Base-by-base conservation (phyloP, 2,113 vertebrate genomes). In the Chlamydotis undulata region DNA sequence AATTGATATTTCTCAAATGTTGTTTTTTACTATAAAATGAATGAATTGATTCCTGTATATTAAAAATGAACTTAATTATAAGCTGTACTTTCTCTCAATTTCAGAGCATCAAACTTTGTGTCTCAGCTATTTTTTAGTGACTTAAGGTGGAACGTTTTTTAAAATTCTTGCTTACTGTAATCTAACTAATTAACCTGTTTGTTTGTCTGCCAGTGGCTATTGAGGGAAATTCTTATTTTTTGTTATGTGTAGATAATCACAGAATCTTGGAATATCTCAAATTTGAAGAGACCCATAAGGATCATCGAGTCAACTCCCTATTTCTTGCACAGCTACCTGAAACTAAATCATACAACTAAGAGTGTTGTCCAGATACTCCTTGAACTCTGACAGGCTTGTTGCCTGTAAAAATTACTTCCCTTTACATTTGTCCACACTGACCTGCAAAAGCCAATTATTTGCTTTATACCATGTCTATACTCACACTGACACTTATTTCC, bases 321-420 rank as follows among this genome's bases (percentile, higher is more conserved):
- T 12, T 73, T 4, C 8, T 68, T 2, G 2, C 11, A 24, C 6
- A 6, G 35, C 14, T 56, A 18, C 13, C 50, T 31, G 56, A 67
- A 78, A 60, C 6, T 29, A 47, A 41, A 47, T 25, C n/a, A 37
- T 33, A 50, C 15, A 25, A 19, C 7, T 49, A n/a, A 76, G 13
- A 31, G 10, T 1, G 1, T 7, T 5, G 2, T 35, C 6, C n/a
- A 77, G 14, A 25, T 49, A 11, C 7, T 76, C 4, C 37, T 33
- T 73, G 59, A 87, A 23, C 3, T 31, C 59, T 29, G 15, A 22
- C 7, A 47, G 15, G 3, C 11, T 84, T 64, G 15, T 3, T 33
- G 24, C 6, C 18, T 28, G 6, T 45, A 63, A 83, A 59, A 71
- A 16, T 39, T 28, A 0, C 8, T 43, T 73, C 21, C 24, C 15